Evolutionary conservation across 2,797 vertebrate species (phyloP).

Genomic region (Xiphorhynchus erythropygius): DNA sequence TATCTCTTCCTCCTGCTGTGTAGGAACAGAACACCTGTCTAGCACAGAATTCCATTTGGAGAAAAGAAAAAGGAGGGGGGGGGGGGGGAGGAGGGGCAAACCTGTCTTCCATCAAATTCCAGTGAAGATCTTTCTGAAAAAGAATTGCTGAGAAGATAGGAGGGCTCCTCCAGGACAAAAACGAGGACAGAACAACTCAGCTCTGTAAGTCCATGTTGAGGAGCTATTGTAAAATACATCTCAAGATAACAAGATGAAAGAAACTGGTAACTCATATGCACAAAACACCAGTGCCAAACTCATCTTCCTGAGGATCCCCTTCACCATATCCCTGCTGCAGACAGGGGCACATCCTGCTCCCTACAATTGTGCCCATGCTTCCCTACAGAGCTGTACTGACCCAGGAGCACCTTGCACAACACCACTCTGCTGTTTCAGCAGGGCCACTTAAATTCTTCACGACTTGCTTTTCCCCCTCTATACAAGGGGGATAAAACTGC

Average conservation of each 20-base stretch:
- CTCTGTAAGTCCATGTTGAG: neutral
- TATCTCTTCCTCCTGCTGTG: neutral
- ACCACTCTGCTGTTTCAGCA: neutral
- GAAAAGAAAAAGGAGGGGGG: too few relatives aligned
- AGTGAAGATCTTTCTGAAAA: neutral
- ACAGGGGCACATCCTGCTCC: neutral
- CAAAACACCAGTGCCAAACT: neutral
- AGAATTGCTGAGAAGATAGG: neutral
- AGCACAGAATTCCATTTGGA: neutral
- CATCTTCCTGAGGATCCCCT: neutral
- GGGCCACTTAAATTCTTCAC: neutral
- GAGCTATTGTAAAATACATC: neutral
- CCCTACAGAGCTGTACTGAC: neutral
- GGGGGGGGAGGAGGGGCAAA: rapidly evolving
- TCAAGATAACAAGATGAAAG: neutral
- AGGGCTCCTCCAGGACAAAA: neutral
- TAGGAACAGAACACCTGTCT: neutral
- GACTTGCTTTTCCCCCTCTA: neutral
- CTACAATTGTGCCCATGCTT: neutral
- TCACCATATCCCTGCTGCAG: neutral
- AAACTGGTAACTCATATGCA: neutral
- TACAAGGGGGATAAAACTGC: constrained; percentile 28
- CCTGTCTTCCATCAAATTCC: neutral
- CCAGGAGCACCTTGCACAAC: neutral
- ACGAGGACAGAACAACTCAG: neutral